A percentile compares a stretch with the other conserved stretches of the same genome.
phyloP scores from a whole-genome alignment of 1,140 invertebrate species.

The Paracyclopina nana region DNA sequence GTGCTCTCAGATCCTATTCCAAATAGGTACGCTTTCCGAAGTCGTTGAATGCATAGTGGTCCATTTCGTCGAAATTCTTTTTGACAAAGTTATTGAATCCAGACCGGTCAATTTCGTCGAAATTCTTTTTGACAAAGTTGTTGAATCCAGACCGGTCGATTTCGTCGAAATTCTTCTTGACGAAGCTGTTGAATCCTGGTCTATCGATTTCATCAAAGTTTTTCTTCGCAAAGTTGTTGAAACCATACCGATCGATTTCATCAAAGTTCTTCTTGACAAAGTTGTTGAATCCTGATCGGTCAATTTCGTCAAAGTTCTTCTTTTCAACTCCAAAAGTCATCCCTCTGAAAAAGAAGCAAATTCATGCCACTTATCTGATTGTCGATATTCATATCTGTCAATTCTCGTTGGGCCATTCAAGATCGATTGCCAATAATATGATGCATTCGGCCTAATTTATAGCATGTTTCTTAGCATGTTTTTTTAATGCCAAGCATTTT shows the following conservation, averaged over 20 bases:
- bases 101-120: constrained; percentile 38
- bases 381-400: too few species aligned
- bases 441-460: background rate
- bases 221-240: constrained; percentile 29
- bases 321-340: constrained; percentile 20
- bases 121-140: constrained; percentile 33
- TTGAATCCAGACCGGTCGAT: constrained; percentile 29
- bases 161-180: constrained; percentile 32
- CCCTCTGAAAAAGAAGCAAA: background rate
- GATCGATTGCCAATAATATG: background rate
- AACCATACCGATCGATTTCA: constrained; percentile 29
- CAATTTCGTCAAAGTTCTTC: constrained; percentile 34
- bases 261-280: constrained; percentile 31
- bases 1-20: too few species aligned
- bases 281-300: constrained; percentile 26
- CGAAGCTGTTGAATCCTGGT: constrained; percentile 25
- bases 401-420: too few species aligned
- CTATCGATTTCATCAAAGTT: constrained; percentile 34
- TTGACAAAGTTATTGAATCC: constrained; percentile 35
- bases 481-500: background rate
- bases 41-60: constrained; percentile 35
- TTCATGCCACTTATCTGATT: too few species aligned
- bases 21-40: too few species aligned
- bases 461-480: background rate
- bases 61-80: constrained; percentile 40